Base-by-base conservation (phyloP, 2,888 invertebrate genomes). In the Rugalucina vietnamica region DNA sequence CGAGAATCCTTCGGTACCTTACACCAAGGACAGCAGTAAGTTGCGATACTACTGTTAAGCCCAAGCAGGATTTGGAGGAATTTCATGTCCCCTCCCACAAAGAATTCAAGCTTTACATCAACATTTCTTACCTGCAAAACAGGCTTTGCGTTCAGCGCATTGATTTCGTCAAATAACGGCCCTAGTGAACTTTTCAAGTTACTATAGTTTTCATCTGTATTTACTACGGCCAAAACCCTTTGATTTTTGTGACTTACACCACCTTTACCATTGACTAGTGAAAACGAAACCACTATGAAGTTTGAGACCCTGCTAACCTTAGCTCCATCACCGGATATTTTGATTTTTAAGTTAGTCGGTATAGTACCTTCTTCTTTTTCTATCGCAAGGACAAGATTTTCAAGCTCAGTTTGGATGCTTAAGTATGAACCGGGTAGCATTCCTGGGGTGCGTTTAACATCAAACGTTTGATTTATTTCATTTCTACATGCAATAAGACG, bases 21-120 rank as follows among this genome's bases (percentile, higher is more conserved):
- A 27, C 76, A 76, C 76, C 70, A 76, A 8, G 76, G 81, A 29
- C 76, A 81, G 8, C 76, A 72, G 24, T 76, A 73, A 21, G 43
- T 43, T 18, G 70, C 39, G 12, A 73, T 76, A 50, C 72, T 72
- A n/a, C 81, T 57, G 76, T 72, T 57, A 8, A 81, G 36, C 1
- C 76, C 81, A 8, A 76, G 24, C 18, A 81, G 36, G 32, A 81
- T 24, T 27, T 81, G 81, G 1, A 81, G 18, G 27, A 81, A 81
- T 39, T 81, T 81, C 81, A 81, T 81, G 60, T 76, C 81, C 0
- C 81, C 81, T 18, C 81, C 81, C 0, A 81, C 72, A 65, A 76
- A 76, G 3, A 65, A 21, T n/a, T 76, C 76, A 1, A 65, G 14
- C 5, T 24, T 29, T 18, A 29, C 21, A 8, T 60, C n/a, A n/a